These are phyloP conservation scores for Sardina pilchardus DNA, from an alignment of 2,113 vertebrate species.

Conservation along the genomic window DNA sequence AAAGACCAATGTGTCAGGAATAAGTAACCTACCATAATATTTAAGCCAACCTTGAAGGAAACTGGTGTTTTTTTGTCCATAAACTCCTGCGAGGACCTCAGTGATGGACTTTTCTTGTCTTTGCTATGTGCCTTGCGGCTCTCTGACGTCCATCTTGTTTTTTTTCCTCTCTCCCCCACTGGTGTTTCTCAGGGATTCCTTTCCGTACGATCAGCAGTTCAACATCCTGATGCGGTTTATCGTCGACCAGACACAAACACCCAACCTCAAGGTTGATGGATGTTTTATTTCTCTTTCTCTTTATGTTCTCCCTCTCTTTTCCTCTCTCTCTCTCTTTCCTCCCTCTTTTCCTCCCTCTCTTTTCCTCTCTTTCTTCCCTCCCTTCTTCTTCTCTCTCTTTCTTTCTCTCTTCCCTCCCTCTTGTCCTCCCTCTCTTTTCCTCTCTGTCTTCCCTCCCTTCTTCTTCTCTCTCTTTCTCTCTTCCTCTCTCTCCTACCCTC, in stretches of 20 bases:
- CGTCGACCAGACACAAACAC: conserved; percentile 94
- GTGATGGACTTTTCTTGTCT: neutral
- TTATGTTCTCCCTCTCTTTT: neutral
- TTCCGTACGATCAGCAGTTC: conserved; percentile 92
- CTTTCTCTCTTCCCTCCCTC: neutral
- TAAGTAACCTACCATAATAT: no score
- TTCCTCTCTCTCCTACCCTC: no score
- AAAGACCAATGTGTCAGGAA: neutral
- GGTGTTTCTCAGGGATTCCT: conserved; percentile 81
- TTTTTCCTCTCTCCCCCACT: neutral
- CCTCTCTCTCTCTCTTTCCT: neutral
- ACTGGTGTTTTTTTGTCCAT: neutral
- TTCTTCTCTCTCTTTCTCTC: no score
- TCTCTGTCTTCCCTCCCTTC: no score
- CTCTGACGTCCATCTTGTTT: neutral
- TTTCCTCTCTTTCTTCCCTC: neutral
- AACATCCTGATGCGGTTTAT: conserved; percentile 97
- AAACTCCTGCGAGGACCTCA: neutral
- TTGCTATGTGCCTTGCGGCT: no score
- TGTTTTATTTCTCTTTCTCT: neutral
- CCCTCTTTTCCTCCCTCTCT: neutral
- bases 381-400: neutral
- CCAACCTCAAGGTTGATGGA: conserved; percentile 83
- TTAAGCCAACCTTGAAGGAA: neutral
- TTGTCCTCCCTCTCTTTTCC: neutral